Conservation (phyloP, 2,888 invertebrate genomes). For the Campoplex nolae region DNA sequence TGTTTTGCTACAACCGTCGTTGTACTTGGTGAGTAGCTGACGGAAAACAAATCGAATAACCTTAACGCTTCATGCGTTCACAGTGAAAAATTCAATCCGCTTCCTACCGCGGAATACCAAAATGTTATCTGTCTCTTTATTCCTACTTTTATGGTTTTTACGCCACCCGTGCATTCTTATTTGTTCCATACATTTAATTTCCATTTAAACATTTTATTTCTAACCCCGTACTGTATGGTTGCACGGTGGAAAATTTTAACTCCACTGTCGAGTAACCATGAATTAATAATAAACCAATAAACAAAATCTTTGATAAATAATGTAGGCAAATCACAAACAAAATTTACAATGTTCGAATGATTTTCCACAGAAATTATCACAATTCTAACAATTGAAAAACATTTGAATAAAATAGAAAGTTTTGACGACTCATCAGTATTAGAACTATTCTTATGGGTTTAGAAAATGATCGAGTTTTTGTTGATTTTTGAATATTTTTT, state of each 20-base stretch:
- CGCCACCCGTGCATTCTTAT: background rate
- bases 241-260: background rate
- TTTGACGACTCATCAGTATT: no score
- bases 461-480: no score
- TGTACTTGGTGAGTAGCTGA: constrained; percentile 62
- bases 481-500: no score
- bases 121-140: background rate
- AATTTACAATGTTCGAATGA: background rate
- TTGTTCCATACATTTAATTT: background rate
- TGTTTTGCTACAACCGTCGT: constrained; percentile 55
- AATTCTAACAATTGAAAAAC: background rate
- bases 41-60: constrained; percentile 75
- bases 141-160: background rate
- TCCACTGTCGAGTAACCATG: background rate
- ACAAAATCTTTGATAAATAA: background rate
- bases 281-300: background rate
- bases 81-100: constrained; percentile 71
- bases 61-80: constrained; percentile 70
- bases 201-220: background rate
- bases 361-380: background rate
- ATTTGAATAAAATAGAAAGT: no score
- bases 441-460: background rate
- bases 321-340: background rate
- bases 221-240: background rate
- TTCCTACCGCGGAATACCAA: constrained; percentile 34